Evolutionary conservation across 2,113 vertebrate genomes (phyloP), one percentile per base, ranked within the genome.

Genomic region (Limnothrissa miodon): DNA sequence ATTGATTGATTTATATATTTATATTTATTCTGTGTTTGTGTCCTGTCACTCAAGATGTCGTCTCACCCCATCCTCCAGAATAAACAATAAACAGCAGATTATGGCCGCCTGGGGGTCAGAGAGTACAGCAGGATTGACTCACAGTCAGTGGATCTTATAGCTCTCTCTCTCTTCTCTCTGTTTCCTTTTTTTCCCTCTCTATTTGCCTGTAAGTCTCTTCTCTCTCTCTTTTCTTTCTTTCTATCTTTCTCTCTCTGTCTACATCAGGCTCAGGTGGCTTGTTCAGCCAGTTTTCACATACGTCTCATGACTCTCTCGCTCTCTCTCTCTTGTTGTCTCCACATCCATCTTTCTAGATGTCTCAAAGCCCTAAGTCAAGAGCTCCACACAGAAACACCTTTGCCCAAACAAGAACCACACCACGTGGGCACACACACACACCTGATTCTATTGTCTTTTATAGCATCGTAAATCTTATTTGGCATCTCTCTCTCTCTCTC

Each of bases 211-310:
- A n/a, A n/a, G n/a, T n/a, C 46, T 48, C 17, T 48, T 48, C 46
- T 56, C 17, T 56, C 23, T 56, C 53, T 23, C 23, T 21, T 56
- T 11, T 23, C 23, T 5, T 21, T 56, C 21, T 56, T 23, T 56
- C 23, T 56, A 4, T 23, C 23, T 5, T 21, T 56, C 21, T 56
- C 19, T 25, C 21, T 23, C 8, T 3, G 44, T 8, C 33, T 51
- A 42, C 19, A 62, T 82, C 70, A 79, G 48, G 36, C 44, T 79
- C 48, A 79, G 80, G 74, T 81, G 48, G 39, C 78, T 79, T 59
- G 46, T 85, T 74, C 84, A 81, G 36, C 45, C 66, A 81, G 45
- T 45, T 23, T 53, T 53, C 5, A 53, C 17, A 5, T 17, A 53
- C 0, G 19, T 5, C 17, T 53, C 51, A 53, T 56, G 9, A 15